Conservation (phyloP, 2,797 vertebrate species). For the Cephalopachus bancanus region DNA sequence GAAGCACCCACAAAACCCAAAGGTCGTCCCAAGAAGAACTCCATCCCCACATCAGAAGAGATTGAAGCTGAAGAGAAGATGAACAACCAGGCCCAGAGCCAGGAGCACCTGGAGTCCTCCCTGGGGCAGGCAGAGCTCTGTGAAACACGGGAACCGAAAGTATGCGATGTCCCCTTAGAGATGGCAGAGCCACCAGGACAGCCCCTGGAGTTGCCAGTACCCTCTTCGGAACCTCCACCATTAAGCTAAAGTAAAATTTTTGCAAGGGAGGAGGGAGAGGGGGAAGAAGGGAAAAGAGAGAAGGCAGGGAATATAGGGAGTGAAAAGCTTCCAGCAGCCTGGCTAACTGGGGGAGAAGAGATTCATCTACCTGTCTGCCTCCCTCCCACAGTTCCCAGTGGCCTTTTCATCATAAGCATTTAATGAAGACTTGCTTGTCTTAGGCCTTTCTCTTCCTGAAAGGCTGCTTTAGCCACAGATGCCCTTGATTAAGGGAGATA, state of each 20-base stretch:
- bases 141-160: constrained; percentile 45
- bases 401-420: not conserved
- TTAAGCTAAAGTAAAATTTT: constrained; percentile 86
- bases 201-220: constrained; percentile 74
- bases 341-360: constrained; percentile 73
- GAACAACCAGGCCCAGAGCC: constrained; percentile 87
- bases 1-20: constrained; percentile 99
- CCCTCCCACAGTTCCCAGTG: not conserved
- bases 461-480: constrained; percentile 47
- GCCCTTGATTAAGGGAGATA: constrained; percentile 65
- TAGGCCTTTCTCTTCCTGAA: constrained; percentile 69
- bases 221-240: constrained; percentile 68
- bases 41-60: constrained; percentile 98
- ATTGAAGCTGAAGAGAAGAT: constrained; percentile 97
- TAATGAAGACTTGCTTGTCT: constrained; percentile 53
- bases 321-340: constrained; percentile 73
- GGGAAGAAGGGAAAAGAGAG: constrained; percentile 55
- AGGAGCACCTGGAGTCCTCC: constrained; percentile 62
- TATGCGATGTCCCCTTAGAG: constrained; percentile 14
- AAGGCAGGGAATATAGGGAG: constrained; percentile 43
- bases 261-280: constrained; percentile 6
- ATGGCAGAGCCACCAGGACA: constrained; percentile 78
- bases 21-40: constrained; percentile 99
- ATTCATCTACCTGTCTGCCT: rapidly evolving
- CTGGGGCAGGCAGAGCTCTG: constrained; percentile 78